A percentile compares a stretch with the other conserved stretches of the same genome.
Conservation (phyloP, 2,888 invertebrate genomes). For the Gymnosoma rotundatum region DNA sequence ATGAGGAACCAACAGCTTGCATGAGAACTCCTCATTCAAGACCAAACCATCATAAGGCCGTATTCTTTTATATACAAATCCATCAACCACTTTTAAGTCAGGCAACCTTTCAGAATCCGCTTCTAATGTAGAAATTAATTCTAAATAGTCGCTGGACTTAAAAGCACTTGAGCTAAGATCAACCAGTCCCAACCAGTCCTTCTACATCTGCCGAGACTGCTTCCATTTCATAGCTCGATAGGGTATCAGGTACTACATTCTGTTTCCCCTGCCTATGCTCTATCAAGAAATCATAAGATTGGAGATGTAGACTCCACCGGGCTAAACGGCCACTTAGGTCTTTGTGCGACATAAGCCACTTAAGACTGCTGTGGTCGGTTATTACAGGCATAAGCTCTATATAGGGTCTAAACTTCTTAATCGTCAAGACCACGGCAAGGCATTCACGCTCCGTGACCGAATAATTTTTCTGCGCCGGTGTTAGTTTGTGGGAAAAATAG, state of each 20-base stretch:
- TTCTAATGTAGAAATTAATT: background rate
- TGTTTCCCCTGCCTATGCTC: background rate
- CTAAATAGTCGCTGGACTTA: background rate
- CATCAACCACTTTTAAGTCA: background rate
- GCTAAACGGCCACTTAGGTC: constrained; percentile 1
- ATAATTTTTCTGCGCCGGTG: background rate
- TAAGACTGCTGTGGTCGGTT: background rate
- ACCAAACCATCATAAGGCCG: background rate
- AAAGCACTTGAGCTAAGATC: background rate
- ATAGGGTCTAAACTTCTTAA: constrained; percentile 5
- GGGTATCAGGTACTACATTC: constrained; percentile 3
- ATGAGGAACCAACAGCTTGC: no score
- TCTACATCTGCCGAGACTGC: background rate
- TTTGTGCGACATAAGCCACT: background rate
- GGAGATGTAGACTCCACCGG: background rate
- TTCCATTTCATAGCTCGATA: background rate
- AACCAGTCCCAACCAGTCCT: background rate
- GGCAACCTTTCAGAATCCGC: background rate
- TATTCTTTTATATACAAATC: background rate
- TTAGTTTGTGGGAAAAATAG: background rate
- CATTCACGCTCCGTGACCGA: background rate
- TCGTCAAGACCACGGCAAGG: background rate
- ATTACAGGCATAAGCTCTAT: background rate
- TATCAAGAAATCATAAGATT: background rate
- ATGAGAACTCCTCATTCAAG: background rate